phyloP scores from a whole-genome alignment of 2,888 invertebrate genomes.

The Cremastobaeus sp. region DNA sequence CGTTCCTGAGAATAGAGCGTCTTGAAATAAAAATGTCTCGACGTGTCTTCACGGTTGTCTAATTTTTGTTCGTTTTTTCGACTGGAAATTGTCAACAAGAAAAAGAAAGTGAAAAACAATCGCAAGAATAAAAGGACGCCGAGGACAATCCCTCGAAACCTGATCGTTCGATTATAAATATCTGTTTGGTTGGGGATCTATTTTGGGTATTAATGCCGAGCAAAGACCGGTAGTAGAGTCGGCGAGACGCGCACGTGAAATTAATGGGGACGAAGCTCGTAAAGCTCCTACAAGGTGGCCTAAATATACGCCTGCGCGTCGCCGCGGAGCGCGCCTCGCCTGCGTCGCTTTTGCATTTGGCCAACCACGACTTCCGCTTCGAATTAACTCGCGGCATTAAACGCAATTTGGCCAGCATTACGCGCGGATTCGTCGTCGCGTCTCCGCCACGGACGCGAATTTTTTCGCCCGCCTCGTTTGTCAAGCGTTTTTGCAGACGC shows the following conservation, averaged over 20 bases:
- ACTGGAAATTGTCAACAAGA: too few species aligned
- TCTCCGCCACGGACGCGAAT: not conserved
- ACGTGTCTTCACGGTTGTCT: too few species aligned
- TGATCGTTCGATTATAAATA: constrained; percentile 68
- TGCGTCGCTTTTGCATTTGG: constrained; percentile 45
- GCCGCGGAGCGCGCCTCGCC: not conserved
- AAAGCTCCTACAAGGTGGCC: constrained; percentile 70
- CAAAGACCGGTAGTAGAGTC: constrained; percentile 59
- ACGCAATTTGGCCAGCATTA: constrained; percentile 13
- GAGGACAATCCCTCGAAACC: constrained; percentile 63
- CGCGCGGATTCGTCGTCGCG: not conserved
- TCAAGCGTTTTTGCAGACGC: too few species aligned
- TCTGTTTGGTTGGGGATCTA: constrained; percentile 66
- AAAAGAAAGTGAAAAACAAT: too few species aligned
- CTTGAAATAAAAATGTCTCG: too few species aligned
- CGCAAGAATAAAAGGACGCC: too few species aligned
- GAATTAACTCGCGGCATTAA: constrained; percentile 36
- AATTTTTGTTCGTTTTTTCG: too few species aligned
- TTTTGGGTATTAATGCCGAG: constrained; percentile 69
- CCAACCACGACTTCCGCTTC: constrained; percentile 66
- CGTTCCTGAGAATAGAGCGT: too few species aligned
- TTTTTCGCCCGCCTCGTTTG: not conserved
- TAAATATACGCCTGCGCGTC: constrained; percentile 69
- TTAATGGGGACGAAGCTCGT: constrained; percentile 70
- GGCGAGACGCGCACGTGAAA: constrained; percentile 64